Base-by-base conservation (phyloP, 1,140 invertebrate genomes). In the Brachionus angularis region DNA sequence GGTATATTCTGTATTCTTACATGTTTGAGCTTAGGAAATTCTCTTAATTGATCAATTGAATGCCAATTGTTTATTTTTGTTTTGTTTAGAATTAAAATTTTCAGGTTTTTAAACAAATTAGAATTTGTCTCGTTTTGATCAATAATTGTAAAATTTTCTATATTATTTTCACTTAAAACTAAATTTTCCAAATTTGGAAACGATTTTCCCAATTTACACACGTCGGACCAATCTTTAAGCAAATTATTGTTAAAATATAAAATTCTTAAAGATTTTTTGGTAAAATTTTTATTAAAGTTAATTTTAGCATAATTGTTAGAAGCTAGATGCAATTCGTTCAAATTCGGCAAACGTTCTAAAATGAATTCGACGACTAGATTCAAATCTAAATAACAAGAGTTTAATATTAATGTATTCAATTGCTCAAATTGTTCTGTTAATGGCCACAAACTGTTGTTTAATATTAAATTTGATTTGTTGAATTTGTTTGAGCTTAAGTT, bases 301-400 rank as follows among this genome's bases (percentile, higher is more conserved):
- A 94, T 87, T 71, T 86, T 85, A 14, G 84, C 85, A 79, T 91
- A 93, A 75, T 91, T 88, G 74, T 83, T 83, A 12, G 93, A 83
- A 74, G 91, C 93, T 72, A 95, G 80, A 80, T 95, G 91, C 27
- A 96, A 83, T 81, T 96, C 92, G 83, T 91, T 88, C 14, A 95
- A 81, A 77, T 84, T 85, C 74, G 53, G 77, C 75, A 67, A 73
- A 72, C 42, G 67, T 4, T 67, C 29, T 27, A 67, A 27, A 16
- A 47, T 16, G 2, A 29, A 50, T 25, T 67, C 62, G 21, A 42
- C 39, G 10, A 67, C 42, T 27, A 74, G 29, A n/a, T 50, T 29
- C 5, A 31, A 14, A 31, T 67, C 62, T 8, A 67, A 18, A 36
- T 34, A 67, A 18, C 62, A 67, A 25, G 62, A 67, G 8, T 67